phyloP scores from a whole-genome alignment of 2,113 vertebrate species.

The Chaetodon auriga region DNA sequence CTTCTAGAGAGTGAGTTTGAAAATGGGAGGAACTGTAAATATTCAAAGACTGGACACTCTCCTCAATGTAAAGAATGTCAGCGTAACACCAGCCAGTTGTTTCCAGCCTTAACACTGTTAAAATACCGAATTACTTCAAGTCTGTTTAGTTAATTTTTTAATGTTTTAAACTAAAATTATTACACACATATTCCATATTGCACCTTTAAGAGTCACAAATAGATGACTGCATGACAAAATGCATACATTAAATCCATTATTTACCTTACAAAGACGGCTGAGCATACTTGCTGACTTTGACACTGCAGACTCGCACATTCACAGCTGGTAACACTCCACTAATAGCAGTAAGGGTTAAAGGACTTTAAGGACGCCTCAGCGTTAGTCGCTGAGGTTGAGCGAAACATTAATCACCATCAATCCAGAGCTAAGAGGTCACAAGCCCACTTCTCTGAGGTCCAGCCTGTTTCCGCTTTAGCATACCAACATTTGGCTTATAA shows the following conservation, averaged over 20 bases:
- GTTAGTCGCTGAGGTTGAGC: background rate
- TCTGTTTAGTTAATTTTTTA: too few species aligned
- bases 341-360: slow-evolving; percentile 6
- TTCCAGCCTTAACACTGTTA: too few species aligned
- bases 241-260: background rate
- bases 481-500: slow-evolving; percentile 3
- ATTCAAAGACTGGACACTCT: too few species aligned
- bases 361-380: background rate
- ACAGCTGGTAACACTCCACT: slow-evolving; percentile 32
- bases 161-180: too few species aligned
- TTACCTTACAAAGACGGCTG: background rate
- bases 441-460: background rate
- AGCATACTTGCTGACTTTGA: background rate
- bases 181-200: too few species aligned
- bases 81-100: too few species aligned
- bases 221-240: background rate
- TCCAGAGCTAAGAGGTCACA: background rate
- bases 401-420: slow-evolving; percentile 28
- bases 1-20: background rate
- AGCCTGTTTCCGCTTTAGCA: slow-evolving; percentile 1
- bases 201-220: background rate
- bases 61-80: too few species aligned
- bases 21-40: background rate
- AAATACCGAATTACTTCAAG: too few species aligned
- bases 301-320: background rate